Percentiles rank a stretch among this genome's conserved stretches.
Evolutionary conservation across 2,113 vertebrate species (phyloP).

Genomic region (Salvelinus alpinus): DNA sequence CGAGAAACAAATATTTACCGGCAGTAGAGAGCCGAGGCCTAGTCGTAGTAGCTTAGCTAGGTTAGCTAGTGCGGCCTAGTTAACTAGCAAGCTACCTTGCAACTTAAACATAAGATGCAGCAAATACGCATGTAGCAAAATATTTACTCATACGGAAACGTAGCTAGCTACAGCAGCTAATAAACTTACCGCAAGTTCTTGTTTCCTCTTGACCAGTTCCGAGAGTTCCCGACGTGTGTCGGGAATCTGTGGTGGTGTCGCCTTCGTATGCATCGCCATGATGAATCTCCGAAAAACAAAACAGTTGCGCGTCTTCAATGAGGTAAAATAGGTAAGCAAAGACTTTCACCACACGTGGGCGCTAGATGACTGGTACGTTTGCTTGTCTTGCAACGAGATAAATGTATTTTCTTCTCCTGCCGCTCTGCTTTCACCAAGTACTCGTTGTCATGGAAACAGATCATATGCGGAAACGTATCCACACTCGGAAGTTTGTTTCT

Average conservation of each 20-base stretch:
- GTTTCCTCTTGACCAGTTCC: constrained; percentile 92
- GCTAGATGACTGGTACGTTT: not conserved
- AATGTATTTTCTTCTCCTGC: not conserved
- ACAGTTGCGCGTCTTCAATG: constrained; percentile 21
- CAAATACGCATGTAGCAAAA: not conserved
- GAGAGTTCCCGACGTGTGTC: constrained; percentile 92
- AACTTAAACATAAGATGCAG: not conserved
- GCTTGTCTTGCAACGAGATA: not conserved
- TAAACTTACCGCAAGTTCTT: constrained; percentile 85
- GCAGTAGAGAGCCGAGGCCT: too few relatives aligned
- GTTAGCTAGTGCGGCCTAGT: not conserved
- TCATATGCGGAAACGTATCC: not conserved
- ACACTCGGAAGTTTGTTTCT: not conserved
- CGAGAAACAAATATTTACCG: too few relatives aligned
- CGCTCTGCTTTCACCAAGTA: not conserved
- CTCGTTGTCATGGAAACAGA: constrained; percentile 37
- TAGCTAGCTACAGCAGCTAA: not conserved
- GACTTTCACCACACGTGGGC: not conserved
- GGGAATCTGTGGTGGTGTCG: constrained; percentile 89
- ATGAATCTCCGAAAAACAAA: constrained; percentile 60
- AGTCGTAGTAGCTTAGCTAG: too few relatives aligned
- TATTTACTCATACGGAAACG: not conserved
- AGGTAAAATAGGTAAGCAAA: not conserved
- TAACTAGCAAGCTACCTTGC: not conserved
- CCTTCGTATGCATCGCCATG: constrained; percentile 90